Evolutionary conservation across 2,797 vertebrate species (phyloP).

Genomic region (Coracias cyanogaster): DNA sequence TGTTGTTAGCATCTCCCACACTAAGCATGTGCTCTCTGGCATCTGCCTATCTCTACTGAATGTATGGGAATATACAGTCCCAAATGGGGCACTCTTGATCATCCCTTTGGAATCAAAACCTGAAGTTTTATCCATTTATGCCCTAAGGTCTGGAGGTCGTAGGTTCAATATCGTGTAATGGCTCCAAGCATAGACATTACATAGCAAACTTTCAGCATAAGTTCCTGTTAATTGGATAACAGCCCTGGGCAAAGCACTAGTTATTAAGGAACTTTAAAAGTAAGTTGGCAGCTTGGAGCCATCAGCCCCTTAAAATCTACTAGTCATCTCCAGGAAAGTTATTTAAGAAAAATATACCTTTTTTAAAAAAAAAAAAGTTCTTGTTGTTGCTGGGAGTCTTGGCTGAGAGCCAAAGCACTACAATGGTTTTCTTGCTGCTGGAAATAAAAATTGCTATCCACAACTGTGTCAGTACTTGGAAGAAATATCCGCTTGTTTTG

Average conservation of each 20-base stretch:
- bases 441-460: background rate
- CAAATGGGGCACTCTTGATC: background rate
- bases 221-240: conserved; percentile 48
- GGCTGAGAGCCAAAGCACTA: background rate
- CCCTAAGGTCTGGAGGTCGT: background rate
- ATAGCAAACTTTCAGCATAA: background rate
- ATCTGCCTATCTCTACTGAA: background rate
- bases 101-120: background rate
- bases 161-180: background rate
- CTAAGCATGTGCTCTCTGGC: background rate
- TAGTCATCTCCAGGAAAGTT: background rate
- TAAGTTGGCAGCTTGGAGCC: conserved; percentile 4
- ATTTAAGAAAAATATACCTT: background rate
- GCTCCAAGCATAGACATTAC: background rate
- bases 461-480: background rate
- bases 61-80: background rate
- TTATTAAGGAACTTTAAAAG: conserved; percentile 25
- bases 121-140: background rate
- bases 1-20: background rate
- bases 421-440: background rate
- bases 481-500: background rate
- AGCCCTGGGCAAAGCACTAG: background rate
- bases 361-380: background rate
- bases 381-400: background rate
- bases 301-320: background rate